Conservation (phyloP, 2,888 invertebrate species). For the Heliconius erato region DNA sequence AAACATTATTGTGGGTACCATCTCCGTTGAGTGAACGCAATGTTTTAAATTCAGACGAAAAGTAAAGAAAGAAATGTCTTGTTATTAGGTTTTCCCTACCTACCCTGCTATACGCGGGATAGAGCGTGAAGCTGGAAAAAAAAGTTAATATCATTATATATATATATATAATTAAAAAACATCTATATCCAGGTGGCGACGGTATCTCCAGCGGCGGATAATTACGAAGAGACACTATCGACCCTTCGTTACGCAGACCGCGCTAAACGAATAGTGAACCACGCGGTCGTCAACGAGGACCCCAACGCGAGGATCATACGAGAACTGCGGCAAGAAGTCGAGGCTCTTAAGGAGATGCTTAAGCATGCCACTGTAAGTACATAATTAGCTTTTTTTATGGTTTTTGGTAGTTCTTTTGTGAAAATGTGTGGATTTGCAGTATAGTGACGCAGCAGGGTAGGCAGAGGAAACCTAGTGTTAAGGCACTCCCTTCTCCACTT, state of each 20-base stretch:
- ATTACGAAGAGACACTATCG: conserved; percentile 99
- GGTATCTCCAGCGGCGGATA: conserved; percentile 98
- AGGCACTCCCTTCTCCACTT: no score
- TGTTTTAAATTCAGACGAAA: no score
- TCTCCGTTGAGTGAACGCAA: no score
- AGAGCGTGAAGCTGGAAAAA: no score
- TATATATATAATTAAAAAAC: not conserved
- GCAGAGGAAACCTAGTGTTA: no score
- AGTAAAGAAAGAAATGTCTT: not conserved
- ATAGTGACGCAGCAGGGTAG: not conserved
- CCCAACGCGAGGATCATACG: conserved; percentile 99
- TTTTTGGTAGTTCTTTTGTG: no score
- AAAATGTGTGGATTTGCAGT: not conserved
- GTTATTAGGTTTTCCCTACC: not conserved
- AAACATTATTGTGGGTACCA: no score
- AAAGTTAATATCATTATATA: not conserved
- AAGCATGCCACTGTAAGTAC: conserved; percentile 90
- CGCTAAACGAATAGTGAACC: conserved; percentile 99
- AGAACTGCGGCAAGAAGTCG: conserved; percentile 98
- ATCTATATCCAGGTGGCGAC: conserved; percentile 90
- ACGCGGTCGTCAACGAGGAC: conserved; percentile 99
- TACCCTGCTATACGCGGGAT: not conserved
- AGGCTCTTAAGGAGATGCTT: conserved; percentile 96
- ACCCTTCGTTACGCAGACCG: conserved; percentile 97
- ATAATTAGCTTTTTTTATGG: not conserved